Evolutionary conservation across 2,797 vertebrate genomes (phyloP).

Genomic region (Mallotus villosus): DNA sequence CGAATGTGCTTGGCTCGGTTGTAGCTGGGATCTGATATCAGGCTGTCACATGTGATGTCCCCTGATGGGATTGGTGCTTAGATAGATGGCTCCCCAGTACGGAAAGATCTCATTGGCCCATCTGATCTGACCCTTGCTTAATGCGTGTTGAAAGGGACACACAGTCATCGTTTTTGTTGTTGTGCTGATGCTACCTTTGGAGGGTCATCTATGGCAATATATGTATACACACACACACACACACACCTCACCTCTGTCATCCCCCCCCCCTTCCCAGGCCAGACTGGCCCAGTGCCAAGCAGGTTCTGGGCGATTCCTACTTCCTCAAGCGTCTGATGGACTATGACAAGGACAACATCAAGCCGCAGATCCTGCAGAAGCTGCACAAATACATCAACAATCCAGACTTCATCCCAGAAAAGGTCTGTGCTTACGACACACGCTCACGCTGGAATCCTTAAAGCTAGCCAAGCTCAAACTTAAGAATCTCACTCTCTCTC

Average conservation of each 20-base stretch:
- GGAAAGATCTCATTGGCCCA: no score
- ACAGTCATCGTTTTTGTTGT: no score
- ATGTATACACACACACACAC: not conserved
- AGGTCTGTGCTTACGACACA: conserved; percentile 53
- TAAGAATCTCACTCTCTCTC: no score
- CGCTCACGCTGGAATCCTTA: not conserved
- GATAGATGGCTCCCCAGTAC: no score
- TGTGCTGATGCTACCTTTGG: no score
- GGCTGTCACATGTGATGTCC: no score
- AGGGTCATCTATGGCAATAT: not conserved
- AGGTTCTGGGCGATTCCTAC: conserved; percentile 80
- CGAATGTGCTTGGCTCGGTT: not conserved
- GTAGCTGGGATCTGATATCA: not conserved
- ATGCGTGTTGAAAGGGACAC: no score
- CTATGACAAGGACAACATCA: conserved; percentile 86
- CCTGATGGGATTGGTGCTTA: no score
- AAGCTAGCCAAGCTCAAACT: no score
- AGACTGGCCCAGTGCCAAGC: conserved; percentile 83
- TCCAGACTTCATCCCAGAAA: conserved; percentile 82
- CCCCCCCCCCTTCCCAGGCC: conserved; percentile 60
- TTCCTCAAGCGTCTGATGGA: conserved; percentile 81
- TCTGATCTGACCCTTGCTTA: no score
- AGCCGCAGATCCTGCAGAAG: conserved; percentile 75
- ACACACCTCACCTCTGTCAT: not conserved
- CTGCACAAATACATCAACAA: conserved; percentile 83